A percentile compares a stretch with the other conserved stretches of the same genome.
Conservation (phyloP, 2,113 vertebrate species). For the Edolisoma coerulescens region DNA sequence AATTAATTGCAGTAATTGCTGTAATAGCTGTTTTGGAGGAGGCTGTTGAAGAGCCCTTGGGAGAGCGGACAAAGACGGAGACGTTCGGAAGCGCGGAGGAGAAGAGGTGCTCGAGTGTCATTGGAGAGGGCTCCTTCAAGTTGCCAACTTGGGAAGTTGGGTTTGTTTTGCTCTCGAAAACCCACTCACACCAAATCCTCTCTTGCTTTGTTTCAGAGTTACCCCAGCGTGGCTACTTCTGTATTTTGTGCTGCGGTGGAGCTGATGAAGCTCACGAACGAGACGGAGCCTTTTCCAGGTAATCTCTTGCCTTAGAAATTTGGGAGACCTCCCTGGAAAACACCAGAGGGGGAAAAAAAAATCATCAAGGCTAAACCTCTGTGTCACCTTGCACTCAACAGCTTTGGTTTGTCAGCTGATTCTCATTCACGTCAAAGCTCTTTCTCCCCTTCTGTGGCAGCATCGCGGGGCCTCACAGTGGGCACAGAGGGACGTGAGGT, state of each 20-base stretch:
- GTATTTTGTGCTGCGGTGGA: not conserved
- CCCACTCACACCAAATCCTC: not conserved
- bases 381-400: accelerated
- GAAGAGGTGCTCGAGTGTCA: not conserved
- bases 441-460: not conserved
- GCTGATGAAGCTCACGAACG: not conserved
- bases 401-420: not conserved
- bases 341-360: accelerated
- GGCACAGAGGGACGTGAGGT: not conserved
- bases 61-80: not conserved
- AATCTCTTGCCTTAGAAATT: not conserved
- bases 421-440: not conserved
- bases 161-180: not conserved
- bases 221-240: not conserved
- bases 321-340: not conserved
- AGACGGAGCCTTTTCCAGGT: not conserved
- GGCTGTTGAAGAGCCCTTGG: conserved; percentile 19
- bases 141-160: not conserved
- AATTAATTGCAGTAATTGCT: conserved; percentile 55
- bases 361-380: not conserved
- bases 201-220: not conserved
- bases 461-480: not conserved
- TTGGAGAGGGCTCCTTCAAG: not conserved
- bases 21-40: conserved; percentile 33
- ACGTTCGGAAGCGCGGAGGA: not conserved